Percentiles rank a stretch among this genome's conserved stretches.
Conservation (phyloP, 2,888 invertebrate genomes). For the Halictus quadricinctus region DNA sequence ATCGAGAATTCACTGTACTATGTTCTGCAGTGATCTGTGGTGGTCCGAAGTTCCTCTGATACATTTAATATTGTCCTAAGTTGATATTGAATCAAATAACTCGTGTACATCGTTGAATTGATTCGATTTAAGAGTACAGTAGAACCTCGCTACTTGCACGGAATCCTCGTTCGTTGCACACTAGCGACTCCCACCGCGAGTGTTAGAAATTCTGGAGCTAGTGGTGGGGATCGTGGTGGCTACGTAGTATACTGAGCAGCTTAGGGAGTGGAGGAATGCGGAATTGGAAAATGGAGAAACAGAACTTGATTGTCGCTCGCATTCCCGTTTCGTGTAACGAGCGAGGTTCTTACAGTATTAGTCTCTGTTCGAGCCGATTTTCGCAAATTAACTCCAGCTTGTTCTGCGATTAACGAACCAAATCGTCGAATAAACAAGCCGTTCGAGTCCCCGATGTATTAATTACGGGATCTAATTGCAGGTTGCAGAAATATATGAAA, state of each 20-base stretch:
- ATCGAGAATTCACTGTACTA: no score
- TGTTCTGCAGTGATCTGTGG: no score
- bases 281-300: background rate
- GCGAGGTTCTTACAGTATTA: background rate
- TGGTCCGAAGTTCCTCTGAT: no score
- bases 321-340: background rate
- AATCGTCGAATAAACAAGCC: background rate
- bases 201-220: no score
- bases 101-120: no score
- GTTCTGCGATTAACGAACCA: background rate
- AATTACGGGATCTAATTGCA: background rate
- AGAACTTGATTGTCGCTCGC: background rate
- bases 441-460: background rate
- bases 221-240: no score
- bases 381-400: background rate
- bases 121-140: background rate
- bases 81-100: no score
- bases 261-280: no score
- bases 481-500: background rate
- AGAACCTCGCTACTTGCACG: background rate
- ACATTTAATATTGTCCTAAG: no score
- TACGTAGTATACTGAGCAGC: no score
- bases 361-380: background rate
- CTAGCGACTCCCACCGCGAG: no score
- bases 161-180: no score